Evolutionary conservation across 2,113 vertebrate species (phyloP), one percentile per base, ranked within the genome.

Genomic region (Anser brachyrhynchus): DNA sequence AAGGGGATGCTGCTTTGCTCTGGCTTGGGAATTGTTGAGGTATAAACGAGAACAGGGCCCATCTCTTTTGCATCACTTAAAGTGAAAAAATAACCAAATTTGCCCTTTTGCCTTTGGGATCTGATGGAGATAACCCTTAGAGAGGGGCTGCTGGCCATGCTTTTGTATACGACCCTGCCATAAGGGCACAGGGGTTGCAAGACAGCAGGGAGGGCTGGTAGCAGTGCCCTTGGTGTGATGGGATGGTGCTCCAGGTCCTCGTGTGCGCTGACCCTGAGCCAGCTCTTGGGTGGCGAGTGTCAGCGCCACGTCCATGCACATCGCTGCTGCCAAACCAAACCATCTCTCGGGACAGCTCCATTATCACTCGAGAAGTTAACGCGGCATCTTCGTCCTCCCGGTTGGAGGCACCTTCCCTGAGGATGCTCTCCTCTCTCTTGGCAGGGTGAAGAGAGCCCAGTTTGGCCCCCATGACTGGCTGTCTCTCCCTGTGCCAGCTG

Each of bases 391-490:
- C 18, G 52, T 79, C 46, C 61, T 83, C 52, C 61, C 61, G 46
- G 72, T 66, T 46, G 6, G 79, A 59, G 49, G 39, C 71, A 21
- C 33, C n/a, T 61, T 41, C 74, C 54, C 65, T 96, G 92, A 95
- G 93, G 95, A 94, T 85, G 84, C 89, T 91, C 28, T 88, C 57
- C 85, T 93, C 66, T 94, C 57, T 97, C 94, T 91, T 3, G 54
- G 59, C 96, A 99, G 99, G 99, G 98, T 99, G 98, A 99, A 99
- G 98, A 98, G 99, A 97, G 98, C 98, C 90, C 99, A 99, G 98
- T 99, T 99, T 65, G 99, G 99, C 96, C 99, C 99, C 86, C 99
- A 99, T 2, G 99, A 99, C 97, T 99, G 99, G 99, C 98, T 99
- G 62, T 99, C 99, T 37, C 98, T 99, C 92, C 98, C 99, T 13